Evolutionary conservation across 2,113 vertebrate genomes (phyloP), one percentile per base, ranked within the genome.

Genomic region (Chinchilla lanigera): DNA sequence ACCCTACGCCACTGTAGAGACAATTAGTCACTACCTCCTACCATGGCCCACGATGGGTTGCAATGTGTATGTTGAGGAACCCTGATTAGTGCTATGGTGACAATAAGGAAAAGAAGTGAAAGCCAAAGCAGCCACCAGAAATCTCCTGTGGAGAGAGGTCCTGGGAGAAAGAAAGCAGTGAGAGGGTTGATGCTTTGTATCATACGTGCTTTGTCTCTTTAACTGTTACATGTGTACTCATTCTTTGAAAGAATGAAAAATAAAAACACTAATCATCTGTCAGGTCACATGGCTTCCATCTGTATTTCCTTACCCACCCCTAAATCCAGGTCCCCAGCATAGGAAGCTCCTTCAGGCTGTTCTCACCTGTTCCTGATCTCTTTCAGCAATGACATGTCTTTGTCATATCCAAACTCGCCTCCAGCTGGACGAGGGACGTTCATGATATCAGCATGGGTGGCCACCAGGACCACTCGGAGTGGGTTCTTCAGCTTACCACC

Each of bases 331-430:
- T 44, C 71, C 71, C 28, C 20, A 17, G 73, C 10, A 19, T 5
- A 67, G 60, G 60, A 67, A 58, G 47, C 50, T 63, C 28, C 61
- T 17, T n/a, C 12, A 24, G 44, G n/a, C 35, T 0, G 19, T 20
- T 47, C 97, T 97, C 95, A 99, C 99, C 99, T 99, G 98, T 99
- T 99, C 93, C 98, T 98, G 96, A 99, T 98, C 98, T 99, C 99
- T 95, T 99, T 99, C 26, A 99, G 97, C 95, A 99, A 97, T 0
- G 99, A 98, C 1, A 96, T 98, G 90, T 99, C 99, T 97, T 99
- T 99, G 98, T 99, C 99, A 87, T 99, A 99, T 87, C 97, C 98
- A 98, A 99, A 99, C 97, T 99, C 99, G 97, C 99, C 99, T 20
- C 99, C 99, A 16, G 98, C 99, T 1, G 99, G 98, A 58, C 99